Conservation (phyloP, 2,113 vertebrate genomes). For the Brachirus orientalis region DNA sequence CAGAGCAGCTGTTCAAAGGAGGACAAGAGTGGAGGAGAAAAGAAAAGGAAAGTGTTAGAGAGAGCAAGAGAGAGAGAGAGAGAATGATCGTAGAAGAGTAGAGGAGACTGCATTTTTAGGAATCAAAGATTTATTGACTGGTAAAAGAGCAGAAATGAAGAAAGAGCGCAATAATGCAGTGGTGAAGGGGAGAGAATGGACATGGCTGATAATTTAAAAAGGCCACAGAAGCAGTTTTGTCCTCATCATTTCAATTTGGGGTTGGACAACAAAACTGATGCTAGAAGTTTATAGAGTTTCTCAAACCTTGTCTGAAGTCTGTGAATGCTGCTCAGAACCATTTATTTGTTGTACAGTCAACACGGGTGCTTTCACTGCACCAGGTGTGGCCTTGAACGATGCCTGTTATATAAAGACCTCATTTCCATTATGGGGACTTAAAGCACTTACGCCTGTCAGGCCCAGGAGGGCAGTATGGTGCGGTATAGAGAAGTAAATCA, state of each 20-base stretch:
- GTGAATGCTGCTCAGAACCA: conserved; percentile 40
- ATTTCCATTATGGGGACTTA: conserved; percentile 71
- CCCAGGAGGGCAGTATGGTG: conserved; percentile 63
- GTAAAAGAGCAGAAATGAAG: conserved; percentile 36
- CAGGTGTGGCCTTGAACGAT: conserved; percentile 69
- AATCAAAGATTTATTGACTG: conserved; percentile 63
- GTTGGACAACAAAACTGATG: conserved; percentile 26
- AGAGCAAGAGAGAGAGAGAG: conserved; percentile 7
- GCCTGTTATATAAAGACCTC: conserved; percentile 46
- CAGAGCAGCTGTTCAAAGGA: conserved; percentile 77
- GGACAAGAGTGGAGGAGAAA: conserved; percentile 54
- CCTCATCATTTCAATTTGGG: conserved; percentile 65
- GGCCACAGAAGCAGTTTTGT: conserved; percentile 50
- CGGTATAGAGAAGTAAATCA: conserved; percentile 53
- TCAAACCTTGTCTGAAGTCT: conserved; percentile 24
- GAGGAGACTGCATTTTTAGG: conserved; percentile 49
- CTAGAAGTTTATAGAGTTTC: conserved; percentile 13
- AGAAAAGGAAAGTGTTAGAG: conserved; percentile 34
- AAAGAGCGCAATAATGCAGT: conserved; percentile 26
- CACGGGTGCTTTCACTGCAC: conserved; percentile 57
- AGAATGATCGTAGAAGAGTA: conserved; percentile 44
- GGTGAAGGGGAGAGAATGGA: conserved; percentile 13
- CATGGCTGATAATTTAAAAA: conserved; percentile 46
- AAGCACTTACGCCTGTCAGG: conserved; percentile 69
- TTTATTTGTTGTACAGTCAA: conserved; percentile 59